Base-by-base conservation (phyloP, 2,888 invertebrate species). In the Cheilosia scutellata region DNA sequence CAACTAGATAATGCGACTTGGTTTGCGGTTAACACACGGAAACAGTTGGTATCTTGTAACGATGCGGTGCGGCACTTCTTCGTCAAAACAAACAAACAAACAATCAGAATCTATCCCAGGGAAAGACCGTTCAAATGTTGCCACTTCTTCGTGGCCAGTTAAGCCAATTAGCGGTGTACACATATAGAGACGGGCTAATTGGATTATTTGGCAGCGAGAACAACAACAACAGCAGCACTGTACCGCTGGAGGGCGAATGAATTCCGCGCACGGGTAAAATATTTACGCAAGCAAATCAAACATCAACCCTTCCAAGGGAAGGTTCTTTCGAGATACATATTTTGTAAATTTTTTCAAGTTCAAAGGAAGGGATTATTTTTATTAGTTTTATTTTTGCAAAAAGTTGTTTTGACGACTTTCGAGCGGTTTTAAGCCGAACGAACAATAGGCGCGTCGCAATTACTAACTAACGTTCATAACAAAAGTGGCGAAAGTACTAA, bases 131-230 rank as follows among this genome's bases (percentile, higher is more conserved):
- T 44, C 33, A 33, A 33, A 27, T 2, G 25, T 13, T 31, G 20
- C 11, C 44, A 20, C 44, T 72, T 53, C 71, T 40, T 44, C 16
- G 40, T 31, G 53, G 55, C 63, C 53, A 13, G 40, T 37, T 76
- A 84, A 84, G 80, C 84, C 79, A 84, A 84, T 84, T 84, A 84
- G 77, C 3, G 31, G n/a, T 11, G 13, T 9, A 47, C 33, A 53
- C 37, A 37, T 27, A 40, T 25, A 31, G 13, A 55, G 13, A 49
- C 33, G 16, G 51, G 25, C 70, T 84, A 84, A 84, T 84, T 84
- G 84, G 84, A 80, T 84, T 84, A 80, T 70, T 60, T 77, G 65
- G 44, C 27, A 65, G 16, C 13, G 42, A 4, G 5, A 27, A 27
- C 42, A 58, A 47, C n/a, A 44, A 7, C 44, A 4, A 42, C 42